Percentiles rank a stretch among this genome's conserved stretches.
phyloP scores from a whole-genome alignment of 2,797 vertebrate species.

The Arctocebus calabarensis region DNA sequence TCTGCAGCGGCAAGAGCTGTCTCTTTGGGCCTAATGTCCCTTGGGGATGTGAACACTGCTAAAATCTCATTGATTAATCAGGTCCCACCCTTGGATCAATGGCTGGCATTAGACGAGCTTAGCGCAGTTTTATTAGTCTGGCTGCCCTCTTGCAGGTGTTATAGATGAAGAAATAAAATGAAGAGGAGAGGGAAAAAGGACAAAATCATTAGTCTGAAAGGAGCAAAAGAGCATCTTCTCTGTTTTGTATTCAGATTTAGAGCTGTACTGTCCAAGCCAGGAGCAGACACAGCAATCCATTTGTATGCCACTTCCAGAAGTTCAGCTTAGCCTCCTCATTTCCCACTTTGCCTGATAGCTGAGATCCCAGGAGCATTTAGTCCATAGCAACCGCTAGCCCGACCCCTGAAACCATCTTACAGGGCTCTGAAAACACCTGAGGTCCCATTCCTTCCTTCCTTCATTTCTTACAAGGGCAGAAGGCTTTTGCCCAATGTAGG shows the following conservation, averaged over 20 bases:
- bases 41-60: neutral
- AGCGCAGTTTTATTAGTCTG: slow-evolving; percentile 65
- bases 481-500: neutral
- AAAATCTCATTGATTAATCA: slow-evolving; percentile 75
- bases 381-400: neutral
- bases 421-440: slow-evolving; percentile 46
- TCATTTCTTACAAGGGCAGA: slow-evolving; percentile 49
- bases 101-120: slow-evolving; percentile 75
- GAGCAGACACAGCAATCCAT: slow-evolving; percentile 54
- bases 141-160: slow-evolving; percentile 72
- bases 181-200: slow-evolving; percentile 78
- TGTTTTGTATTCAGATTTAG: slow-evolving; percentile 79
- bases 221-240: slow-evolving; percentile 76
- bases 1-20: neutral
- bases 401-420: slow-evolving; percentile 10
- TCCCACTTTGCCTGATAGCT: slow-evolving; percentile 50
- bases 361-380: neutral
- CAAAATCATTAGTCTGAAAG: slow-evolving; percentile 79
- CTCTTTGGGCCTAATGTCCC: slow-evolving; percentile 34
- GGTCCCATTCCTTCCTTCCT: neutral
- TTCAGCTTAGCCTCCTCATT: slow-evolving; percentile 60
- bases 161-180: slow-evolving; percentile 79
- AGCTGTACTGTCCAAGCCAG: neutral
- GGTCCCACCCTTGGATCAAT: slow-evolving; percentile 79
- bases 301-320: slow-evolving; percentile 61